A percentile compares a stretch with the other conserved stretches of the same genome.
Conservation (phyloP, 2,797 vertebrate species). For the Moxostoma hubbsi region DNA sequence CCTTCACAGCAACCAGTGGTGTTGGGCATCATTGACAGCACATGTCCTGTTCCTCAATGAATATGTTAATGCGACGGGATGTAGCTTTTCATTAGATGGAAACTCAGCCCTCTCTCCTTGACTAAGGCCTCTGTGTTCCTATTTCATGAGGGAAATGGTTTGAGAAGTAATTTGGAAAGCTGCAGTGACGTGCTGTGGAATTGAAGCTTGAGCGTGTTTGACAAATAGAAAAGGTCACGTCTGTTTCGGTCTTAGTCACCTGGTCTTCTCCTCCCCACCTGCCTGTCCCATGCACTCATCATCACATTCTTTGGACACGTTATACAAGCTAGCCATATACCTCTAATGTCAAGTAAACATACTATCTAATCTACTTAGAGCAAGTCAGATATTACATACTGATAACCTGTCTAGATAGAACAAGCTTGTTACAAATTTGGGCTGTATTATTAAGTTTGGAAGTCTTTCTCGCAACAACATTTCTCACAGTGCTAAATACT, state of each 20-base stretch:
- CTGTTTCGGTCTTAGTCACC: conserved; percentile 70
- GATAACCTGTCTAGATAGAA: conserved; percentile 2
- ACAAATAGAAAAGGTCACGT: conserved; percentile 79
- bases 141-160: conserved; percentile 55
- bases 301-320: conserved; percentile 59
- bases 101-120: conserved; percentile 56
- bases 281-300: conserved; percentile 70
- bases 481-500: conserved; percentile 5
- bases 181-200: conserved; percentile 65
- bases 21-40: conserved; percentile 73
- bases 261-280: conserved; percentile 64
- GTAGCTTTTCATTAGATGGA: conserved; percentile 71
- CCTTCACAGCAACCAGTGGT: conserved; percentile 71
- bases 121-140: conserved; percentile 44
- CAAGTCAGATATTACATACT: conserved; percentile 14
- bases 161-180: conserved; percentile 63
- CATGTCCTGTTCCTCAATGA: conserved; percentile 69
- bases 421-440: conserved; percentile 3
- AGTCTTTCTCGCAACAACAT: not conserved
- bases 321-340: conserved; percentile 46
- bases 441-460: conserved; percentile 3
- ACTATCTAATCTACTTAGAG: conserved; percentile 2
- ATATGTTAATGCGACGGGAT: conserved; percentile 77
- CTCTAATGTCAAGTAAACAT: conserved; percentile 33
- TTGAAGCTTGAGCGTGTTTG: conserved; percentile 76